Evolutionary conservation across 2,113 vertebrate genomes (phyloP), one percentile per base, ranked within the genome.

Genomic region (Hylia prasina): DNA sequence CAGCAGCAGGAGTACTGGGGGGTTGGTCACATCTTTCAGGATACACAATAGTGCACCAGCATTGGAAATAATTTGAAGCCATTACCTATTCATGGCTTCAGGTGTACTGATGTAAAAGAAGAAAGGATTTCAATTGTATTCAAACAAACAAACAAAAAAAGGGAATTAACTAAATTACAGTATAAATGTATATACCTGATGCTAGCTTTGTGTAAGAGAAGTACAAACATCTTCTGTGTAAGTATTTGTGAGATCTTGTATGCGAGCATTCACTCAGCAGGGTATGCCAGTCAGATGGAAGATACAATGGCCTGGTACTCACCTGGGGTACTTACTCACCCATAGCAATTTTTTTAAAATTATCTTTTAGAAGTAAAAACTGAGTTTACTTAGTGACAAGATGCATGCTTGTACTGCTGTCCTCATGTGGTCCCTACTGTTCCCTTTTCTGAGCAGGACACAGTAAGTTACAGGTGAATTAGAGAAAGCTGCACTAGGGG

Each of bases 21-120:
- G 51, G 15, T 1, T 6, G 5, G 65, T 33, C 1, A 1, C 15
- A 35, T 31, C 60, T 25, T 73, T 68, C 13, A 48, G 60, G 54
- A 53, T 15, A 44, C 16, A 47, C 30, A 70, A 13, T 1, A 61
- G 15, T 1, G 0, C 28, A n/a, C 7, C 48, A 64, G 25, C 3
- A 27, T 30, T 35, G 18, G 71, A 31, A 77, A 14, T 21, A 0
- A 48, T 44, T 13, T 79, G 64, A 71, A 66, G 76, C 40, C 10
- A 40, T 22, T 65, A 37, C 3, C 22, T 70, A 7, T 42, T 35
- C 4, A 10, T 60, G 25, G 7, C 14, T 79, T 39, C 28, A 50
- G 42, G 12, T 35, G 20, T 39, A 21, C 4, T 54, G 20, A 66
- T 33, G 14, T 11, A 71, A 65, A 88, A 37, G 65, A 90, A 37